phyloP scores from a whole-genome alignment of 2,888 invertebrate genomes.

The Lasioglossum leucozonium region DNA sequence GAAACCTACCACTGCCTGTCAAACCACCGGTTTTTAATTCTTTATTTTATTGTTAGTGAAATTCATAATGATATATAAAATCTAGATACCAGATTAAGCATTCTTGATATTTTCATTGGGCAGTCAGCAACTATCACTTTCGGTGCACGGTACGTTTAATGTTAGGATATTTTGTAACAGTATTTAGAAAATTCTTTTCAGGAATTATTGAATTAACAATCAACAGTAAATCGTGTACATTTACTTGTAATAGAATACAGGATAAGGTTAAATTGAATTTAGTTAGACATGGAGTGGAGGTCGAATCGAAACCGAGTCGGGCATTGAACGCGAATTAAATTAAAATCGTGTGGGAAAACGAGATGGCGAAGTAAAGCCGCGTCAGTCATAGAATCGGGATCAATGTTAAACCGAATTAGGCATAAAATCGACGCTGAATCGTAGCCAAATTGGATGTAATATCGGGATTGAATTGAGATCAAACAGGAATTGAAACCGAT shows the following conservation, averaged over 20 bases:
- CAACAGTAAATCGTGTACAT: neutral
- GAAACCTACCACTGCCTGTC: neutral
- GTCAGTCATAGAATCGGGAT: neutral
- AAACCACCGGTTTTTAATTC: neutral
- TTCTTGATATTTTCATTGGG: too few relatives aligned
- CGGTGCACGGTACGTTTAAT: too few relatives aligned
- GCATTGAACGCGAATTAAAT: neutral
- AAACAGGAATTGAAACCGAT: neutral
- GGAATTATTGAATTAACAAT: neutral
- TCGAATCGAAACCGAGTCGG: neutral
- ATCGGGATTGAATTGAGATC: neutral
- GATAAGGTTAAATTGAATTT: neutral
- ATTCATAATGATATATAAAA: neutral
- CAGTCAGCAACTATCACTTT: too few relatives aligned
- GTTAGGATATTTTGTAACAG: too few relatives aligned
- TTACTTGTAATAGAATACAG: neutral
- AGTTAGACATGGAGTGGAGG: neutral
- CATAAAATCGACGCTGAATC: neutral
- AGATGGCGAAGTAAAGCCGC: neutral
- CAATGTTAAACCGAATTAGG: neutral
- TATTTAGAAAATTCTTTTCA: neutral
- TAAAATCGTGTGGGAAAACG: neutral
- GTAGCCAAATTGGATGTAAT: neutral
- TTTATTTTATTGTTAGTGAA: neutral
- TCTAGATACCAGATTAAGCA: too few relatives aligned